Percentiles rank a stretch among this genome's conserved stretches.
These are phyloP conservation scores for Steatornis caripensis DNA, from an alignment of 2,113 vertebrate genomes.

Conservation along the genomic window DNA sequence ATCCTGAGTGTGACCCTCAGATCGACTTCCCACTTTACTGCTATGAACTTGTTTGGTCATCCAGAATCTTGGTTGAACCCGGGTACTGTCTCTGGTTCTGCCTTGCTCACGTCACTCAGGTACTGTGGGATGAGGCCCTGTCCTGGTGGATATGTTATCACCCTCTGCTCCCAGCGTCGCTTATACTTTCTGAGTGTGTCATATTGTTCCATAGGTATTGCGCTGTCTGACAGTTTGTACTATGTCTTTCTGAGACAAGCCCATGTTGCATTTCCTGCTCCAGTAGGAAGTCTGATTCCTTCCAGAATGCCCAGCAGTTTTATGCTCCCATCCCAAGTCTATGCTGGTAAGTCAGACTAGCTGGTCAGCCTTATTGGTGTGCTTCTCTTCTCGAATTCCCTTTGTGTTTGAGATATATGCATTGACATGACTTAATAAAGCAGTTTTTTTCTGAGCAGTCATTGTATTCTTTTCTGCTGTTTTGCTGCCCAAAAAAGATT, in stretches of 20 bases:
- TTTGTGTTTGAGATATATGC: not conserved
- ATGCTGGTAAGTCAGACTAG: not conserved
- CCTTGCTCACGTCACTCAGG: not conserved
- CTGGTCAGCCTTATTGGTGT: not conserved
- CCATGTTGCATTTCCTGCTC: not conserved
- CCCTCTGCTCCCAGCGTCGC: not conserved
- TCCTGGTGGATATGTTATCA: not conserved
- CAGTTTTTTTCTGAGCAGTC: not conserved
- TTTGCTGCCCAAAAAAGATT: not conserved
- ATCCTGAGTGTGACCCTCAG: not conserved
- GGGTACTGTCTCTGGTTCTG: not conserved
- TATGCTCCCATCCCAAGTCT: not conserved
- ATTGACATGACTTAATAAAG: not conserved
- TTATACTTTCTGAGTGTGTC: not conserved
- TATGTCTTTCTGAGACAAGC: not conserved
- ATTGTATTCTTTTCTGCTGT: not conserved
- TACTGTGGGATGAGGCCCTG: not conserved
- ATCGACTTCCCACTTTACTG: not conserved
- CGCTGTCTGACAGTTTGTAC: not conserved
- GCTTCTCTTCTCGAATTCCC: accelerated
- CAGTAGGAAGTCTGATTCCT: not conserved
- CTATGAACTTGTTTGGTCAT: not conserved
- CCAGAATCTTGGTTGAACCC: not conserved
- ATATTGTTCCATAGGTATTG: accelerated
- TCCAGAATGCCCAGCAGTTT: not conserved